Base-by-base conservation (phyloP, 2,797 vertebrate genomes). In the Coregonus suidteri region DNA sequence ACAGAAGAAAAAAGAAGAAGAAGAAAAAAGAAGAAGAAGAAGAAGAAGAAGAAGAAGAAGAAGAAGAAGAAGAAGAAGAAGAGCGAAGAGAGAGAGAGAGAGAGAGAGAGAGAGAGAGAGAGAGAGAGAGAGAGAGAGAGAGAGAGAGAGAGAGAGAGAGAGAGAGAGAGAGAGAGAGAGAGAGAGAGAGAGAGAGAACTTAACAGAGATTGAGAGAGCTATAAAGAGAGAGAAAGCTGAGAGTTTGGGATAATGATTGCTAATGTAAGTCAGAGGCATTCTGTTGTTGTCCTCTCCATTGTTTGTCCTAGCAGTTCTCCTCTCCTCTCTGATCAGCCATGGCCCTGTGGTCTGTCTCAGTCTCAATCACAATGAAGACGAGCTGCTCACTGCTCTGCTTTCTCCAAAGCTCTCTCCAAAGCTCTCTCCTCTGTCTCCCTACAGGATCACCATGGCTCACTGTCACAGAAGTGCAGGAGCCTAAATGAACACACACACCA, bases 331-430 rank as follows among this genome's bases (percentile, higher is more conserved):
- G 35, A 37, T 37, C 67, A 41, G 34, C 31, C 15, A 64, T 15
- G 31, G 53, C 51, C 76, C 1, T 68, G 67, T 84, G 80, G 77
- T 79, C 82, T 18, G 79, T 74, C 75, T 79, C 83, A 16, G 79
- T 74, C 75, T 80, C 80, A 67, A 74, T 83, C 6, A n/a, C 14
- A 78, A 86, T 82, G 83, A 85, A 90, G 88, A 89, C 18, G 77
- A 86, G 85, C 77, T 73, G 75, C 64, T 79, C 68, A 77, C 69
- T 83, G 52, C 70, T 71, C 9, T 5, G 14, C 6, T 54, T 31
- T 75, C 67, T 74, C 82, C 31, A 62, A 20, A 18, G 4, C 53
- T 56, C 53, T 18, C 14, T 11, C 9, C 3, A 11, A 53, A n/a
- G 25, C 9, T 4, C 64, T 70, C 41, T 53, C 70, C 11, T 71